Conservation (phyloP, 2,113 vertebrate species). For the Glaucidium brasilianum region DNA sequence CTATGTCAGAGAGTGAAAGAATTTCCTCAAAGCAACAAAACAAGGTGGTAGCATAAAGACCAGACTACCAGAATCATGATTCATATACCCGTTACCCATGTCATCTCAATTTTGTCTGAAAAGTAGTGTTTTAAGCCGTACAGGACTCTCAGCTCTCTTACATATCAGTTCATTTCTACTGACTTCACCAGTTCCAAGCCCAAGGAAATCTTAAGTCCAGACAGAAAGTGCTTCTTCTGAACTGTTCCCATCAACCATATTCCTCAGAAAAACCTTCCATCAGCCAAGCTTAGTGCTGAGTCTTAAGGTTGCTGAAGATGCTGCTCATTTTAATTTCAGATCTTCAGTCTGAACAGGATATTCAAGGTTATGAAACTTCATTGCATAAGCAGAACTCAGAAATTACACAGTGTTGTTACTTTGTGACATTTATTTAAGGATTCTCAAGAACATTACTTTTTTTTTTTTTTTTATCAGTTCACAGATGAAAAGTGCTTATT, state of each 20-base stretch:
- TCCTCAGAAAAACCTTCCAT: neutral
- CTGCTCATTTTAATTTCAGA: constrained; percentile 43
- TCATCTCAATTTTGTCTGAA: neutral
- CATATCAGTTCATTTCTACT: neutral
- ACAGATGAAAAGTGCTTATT: neutral
- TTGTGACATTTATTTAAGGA: neutral
- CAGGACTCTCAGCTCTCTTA: neutral
- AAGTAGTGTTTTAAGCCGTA: neutral
- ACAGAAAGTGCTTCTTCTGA: neutral
- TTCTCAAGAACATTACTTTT: neutral
- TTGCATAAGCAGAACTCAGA: constrained; percentile 35
- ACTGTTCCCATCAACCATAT: neutral
- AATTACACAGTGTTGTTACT: neutral
- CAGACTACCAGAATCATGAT: neutral
- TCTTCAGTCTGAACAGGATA: constrained; percentile 3
- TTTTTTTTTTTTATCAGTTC: neutral
- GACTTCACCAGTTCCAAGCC: neutral
- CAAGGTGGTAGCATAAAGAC: neutral
- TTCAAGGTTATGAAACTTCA: constrained; percentile 43
- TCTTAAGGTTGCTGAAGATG: neutral
- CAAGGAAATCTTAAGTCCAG: neutral
- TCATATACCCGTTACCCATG: neutral
- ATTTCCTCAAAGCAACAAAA: neutral
- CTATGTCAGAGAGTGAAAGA: neutral
- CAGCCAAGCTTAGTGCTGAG: neutral